These are phyloP conservation scores for Atrichornis clamosus DNA, from an alignment of 2,113 vertebrate species.

Conservation along the genomic window DNA sequence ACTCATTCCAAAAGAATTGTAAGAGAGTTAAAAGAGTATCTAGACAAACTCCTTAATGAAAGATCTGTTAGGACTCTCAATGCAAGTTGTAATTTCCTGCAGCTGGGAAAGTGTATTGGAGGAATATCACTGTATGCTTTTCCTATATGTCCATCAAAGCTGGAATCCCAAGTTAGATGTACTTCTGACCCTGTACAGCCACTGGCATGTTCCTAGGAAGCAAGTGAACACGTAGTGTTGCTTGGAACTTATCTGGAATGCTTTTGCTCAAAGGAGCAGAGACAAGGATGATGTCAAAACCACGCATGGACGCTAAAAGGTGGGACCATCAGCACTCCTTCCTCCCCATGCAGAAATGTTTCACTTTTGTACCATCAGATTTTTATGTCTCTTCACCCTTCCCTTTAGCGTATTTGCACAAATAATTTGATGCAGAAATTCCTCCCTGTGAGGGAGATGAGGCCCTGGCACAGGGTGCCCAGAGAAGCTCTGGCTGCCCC, in stretches of 20 bases:
- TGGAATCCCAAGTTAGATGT: neutral
- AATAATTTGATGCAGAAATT: neutral
- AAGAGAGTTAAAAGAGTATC: neutral
- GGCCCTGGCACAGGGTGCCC: neutral
- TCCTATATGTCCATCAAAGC: neutral
- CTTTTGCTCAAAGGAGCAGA: neutral
- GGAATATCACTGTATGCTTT: neutral
- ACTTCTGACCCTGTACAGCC: neutral
- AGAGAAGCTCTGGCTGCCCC: neutral
- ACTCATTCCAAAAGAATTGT: neutral
- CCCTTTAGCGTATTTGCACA: neutral
- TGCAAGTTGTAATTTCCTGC: neutral
- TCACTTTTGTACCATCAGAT: neutral
- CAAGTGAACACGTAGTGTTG: neutral
- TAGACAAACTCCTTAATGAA: neutral
- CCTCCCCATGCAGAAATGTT: neutral
- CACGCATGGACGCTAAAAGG: neutral
- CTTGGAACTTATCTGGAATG: neutral
- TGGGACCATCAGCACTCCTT: neutral
- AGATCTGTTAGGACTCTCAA: neutral
- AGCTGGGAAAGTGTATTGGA: neutral
- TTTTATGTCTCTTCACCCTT: neutral
- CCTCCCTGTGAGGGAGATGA: accelerated
- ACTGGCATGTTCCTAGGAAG: neutral
- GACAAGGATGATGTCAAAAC: neutral